phyloP scores from a whole-genome alignment of 2,888 invertebrate species.

The Vandiemenella viatica region DNA sequence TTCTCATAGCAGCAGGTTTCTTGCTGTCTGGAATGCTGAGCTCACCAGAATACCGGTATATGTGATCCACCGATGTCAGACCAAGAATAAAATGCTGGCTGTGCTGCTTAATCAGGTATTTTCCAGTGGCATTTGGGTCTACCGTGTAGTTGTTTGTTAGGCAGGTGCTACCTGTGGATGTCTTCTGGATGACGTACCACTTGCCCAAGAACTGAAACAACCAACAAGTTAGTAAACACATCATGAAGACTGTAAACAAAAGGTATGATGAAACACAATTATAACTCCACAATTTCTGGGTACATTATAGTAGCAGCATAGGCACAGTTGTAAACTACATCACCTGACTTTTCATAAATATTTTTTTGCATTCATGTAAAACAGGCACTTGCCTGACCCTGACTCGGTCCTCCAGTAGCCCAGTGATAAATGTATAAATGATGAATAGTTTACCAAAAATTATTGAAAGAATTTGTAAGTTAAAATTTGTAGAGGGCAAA shows the following conservation, averaged over 20 bases:
- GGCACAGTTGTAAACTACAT: too few species aligned
- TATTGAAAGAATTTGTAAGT: too few species aligned
- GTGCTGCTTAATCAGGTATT: constrained; percentile 52
- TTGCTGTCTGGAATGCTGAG: constrained; percentile 38
- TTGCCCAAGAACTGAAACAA: constrained; percentile 51
- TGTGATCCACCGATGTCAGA: constrained; percentile 59
- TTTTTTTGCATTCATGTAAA: too few species aligned
- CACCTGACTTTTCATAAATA: constrained; percentile 2
- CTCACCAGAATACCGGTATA: constrained; percentile 61
- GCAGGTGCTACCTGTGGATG: constrained; percentile 64
- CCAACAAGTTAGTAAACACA: neutral
- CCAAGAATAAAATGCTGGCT: constrained; percentile 47
- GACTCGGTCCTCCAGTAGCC: too few species aligned
- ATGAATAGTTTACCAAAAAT: too few species aligned
- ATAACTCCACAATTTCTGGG: neutral
- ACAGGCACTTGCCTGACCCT: too few species aligned
- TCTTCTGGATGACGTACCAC: constrained; percentile 73
- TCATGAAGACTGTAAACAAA: neutral
- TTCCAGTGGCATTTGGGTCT: constrained; percentile 46
- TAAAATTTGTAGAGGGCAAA: too few species aligned
- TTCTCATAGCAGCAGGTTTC: constrained; percentile 51
- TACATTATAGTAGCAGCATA: neutral
- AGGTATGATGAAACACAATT: neutral
- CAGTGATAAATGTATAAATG: too few species aligned
- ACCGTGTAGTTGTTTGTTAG: constrained; percentile 62